These are phyloP conservation scores for Cyprinodon diabolis DNA, from an alignment of 2,797 vertebrate species.

Conservation along the genomic window DNA sequence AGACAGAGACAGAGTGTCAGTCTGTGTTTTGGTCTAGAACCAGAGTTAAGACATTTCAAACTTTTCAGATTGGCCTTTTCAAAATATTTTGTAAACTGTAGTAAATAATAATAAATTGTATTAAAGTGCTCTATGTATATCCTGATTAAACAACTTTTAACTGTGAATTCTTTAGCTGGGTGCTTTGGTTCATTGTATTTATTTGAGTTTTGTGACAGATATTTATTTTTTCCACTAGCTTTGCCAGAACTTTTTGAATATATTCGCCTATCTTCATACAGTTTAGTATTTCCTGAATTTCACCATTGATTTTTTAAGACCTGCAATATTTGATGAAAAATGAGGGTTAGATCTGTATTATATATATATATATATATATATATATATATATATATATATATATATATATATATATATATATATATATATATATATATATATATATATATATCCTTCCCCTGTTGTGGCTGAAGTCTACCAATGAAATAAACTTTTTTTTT, in stretches of 20 bases:
- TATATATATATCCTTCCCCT: slow-evolving; percentile 56
- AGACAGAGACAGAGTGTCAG: no score
- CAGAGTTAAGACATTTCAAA: no score
- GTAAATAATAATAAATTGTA: no score
- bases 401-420: slow-evolving; percentile 67
- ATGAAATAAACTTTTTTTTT: slow-evolving; percentile 42
- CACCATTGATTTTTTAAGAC: slow-evolving; percentile 71
- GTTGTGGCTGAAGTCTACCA: slow-evolving; percentile 46
- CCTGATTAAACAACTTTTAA: neutral
- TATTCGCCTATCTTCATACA: slow-evolving; percentile 59
- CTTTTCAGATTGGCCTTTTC: no score
- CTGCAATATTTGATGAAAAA: slow-evolving; percentile 62
- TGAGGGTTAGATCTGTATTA: slow-evolving; percentile 61
- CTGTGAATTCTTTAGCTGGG: no score
- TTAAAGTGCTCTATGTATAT: no score
- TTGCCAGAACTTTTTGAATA: slow-evolving; percentile 46
- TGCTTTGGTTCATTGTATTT: neutral
- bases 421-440: slow-evolving; percentile 67
- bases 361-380: slow-evolving; percentile 69
- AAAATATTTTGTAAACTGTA: no score
- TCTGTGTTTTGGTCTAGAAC: no score
- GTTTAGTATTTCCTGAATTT: slow-evolving; percentile 63
- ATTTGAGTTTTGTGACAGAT: slow-evolving; percentile 3
- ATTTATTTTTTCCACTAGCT: slow-evolving; percentile 15
- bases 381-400: slow-evolving; percentile 67